These are phyloP conservation scores for Rhegmatorhina hoffmannsi DNA, from an alignment of 2,113 vertebrate genomes.

Conservation along the genomic window DNA sequence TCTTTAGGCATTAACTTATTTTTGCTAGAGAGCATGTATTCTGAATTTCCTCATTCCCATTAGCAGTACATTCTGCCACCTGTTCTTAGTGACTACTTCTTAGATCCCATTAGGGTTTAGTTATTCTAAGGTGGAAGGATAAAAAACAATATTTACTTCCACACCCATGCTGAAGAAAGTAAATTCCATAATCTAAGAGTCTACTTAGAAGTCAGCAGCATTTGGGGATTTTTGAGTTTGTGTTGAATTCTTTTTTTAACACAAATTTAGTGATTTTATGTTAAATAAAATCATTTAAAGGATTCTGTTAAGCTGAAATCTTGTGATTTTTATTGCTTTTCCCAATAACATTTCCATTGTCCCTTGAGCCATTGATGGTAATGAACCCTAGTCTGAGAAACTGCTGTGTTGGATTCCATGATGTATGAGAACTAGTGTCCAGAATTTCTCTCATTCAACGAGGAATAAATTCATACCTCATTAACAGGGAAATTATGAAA, in stretches of 20 bases:
- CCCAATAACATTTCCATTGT: not conserved
- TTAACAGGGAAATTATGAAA: not conserved
- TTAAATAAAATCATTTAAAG: not conserved
- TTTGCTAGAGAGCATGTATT: not conserved
- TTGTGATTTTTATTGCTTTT: not conserved
- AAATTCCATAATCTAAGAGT: not conserved
- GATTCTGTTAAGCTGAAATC: not conserved
- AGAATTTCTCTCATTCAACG: not conserved
- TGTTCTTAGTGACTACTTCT: not conserved
- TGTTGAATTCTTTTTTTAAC: not conserved
- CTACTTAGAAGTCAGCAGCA: not conserved
- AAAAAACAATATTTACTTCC: not conserved
- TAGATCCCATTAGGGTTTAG: not conserved
- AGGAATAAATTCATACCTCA: not conserved
- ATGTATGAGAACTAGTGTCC: not conserved
- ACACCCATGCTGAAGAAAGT: not conserved
- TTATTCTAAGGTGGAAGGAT: not conserved
- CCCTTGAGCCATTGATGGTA: not conserved
- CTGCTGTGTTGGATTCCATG: not conserved
- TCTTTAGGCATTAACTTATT: not conserved
- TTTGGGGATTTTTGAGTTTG: not conserved
- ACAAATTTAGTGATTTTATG: not conserved
- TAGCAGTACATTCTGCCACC: not conserved
- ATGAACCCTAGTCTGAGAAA: not conserved
- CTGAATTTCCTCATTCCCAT: not conserved